These are phyloP conservation scores for Menidia beryllina DNA, from an alignment of 2,113 vertebrate genomes.

Conservation along the genomic window DNA sequence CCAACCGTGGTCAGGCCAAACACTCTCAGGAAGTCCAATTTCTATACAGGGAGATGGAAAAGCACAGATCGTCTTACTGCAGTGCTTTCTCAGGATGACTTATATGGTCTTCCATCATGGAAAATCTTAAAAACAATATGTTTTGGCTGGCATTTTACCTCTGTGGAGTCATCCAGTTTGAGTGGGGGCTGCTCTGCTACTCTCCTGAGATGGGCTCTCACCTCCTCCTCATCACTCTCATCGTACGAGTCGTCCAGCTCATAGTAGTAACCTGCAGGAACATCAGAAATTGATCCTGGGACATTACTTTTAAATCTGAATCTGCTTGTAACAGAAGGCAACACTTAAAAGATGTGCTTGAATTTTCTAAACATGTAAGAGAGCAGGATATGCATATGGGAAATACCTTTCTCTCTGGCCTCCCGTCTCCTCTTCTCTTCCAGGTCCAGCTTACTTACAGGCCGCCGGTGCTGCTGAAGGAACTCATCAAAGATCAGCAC, in stretches of 20 bases:
- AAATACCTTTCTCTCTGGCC: conserved; percentile 92
- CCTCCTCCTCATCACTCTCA: conserved; percentile 97
- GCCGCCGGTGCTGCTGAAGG: conserved; percentile 91
- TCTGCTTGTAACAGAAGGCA: conserved; percentile 2
- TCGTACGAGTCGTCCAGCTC: conserved; percentile 98
- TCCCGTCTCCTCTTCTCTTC: conserved; percentile 92
- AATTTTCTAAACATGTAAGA: not conserved
- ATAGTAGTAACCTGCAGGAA: conserved; percentile 92
- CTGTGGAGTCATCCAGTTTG: conserved; percentile 93
- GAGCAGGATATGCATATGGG: not conserved
- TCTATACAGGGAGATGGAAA: conserved; percentile 78
- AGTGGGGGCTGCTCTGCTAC: conserved; percentile 95
- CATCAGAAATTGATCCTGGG: conserved; percentile 14
- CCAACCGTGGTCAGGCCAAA: conserved; percentile 93
- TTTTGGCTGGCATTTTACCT: conserved; percentile 82
- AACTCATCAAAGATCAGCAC: conserved; percentile 92
- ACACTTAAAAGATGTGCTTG: conserved; percentile 2
- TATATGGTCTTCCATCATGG: conserved; percentile 18
- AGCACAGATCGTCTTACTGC: not conserved
- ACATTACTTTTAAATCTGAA: not conserved
- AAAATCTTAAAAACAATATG: not conserved
- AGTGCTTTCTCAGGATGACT: not conserved
- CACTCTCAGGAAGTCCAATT: conserved; percentile 93
- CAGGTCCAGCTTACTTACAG: conserved; percentile 96
- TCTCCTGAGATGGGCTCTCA: conserved; percentile 93